These are phyloP conservation scores for Poecilus cupreus DNA, from an alignment of 2,888 invertebrate species.

Conservation along the genomic window DNA sequence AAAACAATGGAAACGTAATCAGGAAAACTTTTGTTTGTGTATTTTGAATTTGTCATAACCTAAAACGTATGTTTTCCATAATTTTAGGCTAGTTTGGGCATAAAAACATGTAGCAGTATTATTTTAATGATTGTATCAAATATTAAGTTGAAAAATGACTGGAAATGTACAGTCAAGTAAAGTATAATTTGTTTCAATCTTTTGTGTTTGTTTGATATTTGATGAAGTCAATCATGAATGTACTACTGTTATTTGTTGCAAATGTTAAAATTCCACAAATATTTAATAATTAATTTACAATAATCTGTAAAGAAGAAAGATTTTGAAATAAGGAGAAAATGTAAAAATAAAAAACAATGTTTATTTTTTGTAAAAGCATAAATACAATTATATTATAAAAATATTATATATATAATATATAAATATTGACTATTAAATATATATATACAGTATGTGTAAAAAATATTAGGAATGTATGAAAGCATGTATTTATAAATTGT, in stretches of 20 bases:
- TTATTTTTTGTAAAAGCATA: constrained; percentile 73
- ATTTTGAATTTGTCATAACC: background rate
- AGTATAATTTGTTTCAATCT: background rate
- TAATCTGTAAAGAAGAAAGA: constrained; percentile 72
- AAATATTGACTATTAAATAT: constrained; percentile 68
- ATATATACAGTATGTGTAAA: constrained; percentile 69
- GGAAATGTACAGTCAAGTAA: background rate
- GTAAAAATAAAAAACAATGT: constrained; percentile 68
- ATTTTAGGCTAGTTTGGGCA: constrained; percentile 1
- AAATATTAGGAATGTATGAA: constrained; percentile 69
- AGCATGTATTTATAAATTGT: constrained; percentile 47
- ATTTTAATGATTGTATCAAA: background rate
- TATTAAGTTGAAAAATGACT: background rate
- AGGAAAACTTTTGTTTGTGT: background rate
- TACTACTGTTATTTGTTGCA: background rate
- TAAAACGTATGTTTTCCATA: background rate
- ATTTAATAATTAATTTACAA: constrained; percentile 72
- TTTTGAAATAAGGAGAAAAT: constrained; percentile 72
- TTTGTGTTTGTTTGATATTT: background rate
- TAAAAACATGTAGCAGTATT: background rate
- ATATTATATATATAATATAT: constrained; percentile 67
- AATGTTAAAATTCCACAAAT: constrained; percentile 7
- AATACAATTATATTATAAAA: constrained; percentile 67
- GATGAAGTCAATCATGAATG: background rate
- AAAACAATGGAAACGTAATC: background rate